Evolutionary conservation across 2,113 vertebrate species (phyloP).

Genomic region (Salvator merianae): DNA sequence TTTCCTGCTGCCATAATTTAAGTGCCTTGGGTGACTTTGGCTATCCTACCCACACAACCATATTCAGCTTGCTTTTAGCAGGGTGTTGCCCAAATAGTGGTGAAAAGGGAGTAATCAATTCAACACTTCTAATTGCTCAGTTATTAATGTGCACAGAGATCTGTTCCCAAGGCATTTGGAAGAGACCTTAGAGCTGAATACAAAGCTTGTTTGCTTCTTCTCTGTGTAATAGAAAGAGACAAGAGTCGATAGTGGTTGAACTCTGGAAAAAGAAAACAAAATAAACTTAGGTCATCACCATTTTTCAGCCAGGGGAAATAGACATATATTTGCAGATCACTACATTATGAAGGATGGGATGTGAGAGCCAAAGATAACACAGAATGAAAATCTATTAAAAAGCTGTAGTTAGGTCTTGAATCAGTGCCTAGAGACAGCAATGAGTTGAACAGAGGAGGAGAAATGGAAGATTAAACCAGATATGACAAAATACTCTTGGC

Average conservation of each 20-base stretch:
- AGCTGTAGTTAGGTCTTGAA: background rate
- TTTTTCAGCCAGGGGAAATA: background rate
- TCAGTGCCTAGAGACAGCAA: background rate
- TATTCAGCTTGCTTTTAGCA: background rate
- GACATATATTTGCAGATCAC: background rate
- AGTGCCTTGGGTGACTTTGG: background rate
- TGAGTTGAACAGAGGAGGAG: background rate
- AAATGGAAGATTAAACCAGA: background rate
- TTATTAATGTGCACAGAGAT: background rate
- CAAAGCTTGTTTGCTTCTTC: background rate
- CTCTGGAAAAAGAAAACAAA: background rate
- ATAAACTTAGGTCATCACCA: background rate
- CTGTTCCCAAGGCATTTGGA: background rate
- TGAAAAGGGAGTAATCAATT: slow-evolving; percentile 5
- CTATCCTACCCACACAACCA: background rate
- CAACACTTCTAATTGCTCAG: background rate
- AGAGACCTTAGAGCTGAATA: background rate
- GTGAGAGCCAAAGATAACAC: background rate
- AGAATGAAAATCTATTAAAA: background rate
- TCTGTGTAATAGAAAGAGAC: slow-evolving; percentile 3
- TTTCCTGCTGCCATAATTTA: background rate
- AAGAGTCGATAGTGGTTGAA: slow-evolving; percentile 1
- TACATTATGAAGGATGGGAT: background rate
- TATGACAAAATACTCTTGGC: background rate
- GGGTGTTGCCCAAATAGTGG: background rate